Percentiles rank a stretch among this genome's conserved stretches.
phyloP scores from a whole-genome alignment of 2,888 invertebrate species.

The Crepidodera aurea region DNA sequence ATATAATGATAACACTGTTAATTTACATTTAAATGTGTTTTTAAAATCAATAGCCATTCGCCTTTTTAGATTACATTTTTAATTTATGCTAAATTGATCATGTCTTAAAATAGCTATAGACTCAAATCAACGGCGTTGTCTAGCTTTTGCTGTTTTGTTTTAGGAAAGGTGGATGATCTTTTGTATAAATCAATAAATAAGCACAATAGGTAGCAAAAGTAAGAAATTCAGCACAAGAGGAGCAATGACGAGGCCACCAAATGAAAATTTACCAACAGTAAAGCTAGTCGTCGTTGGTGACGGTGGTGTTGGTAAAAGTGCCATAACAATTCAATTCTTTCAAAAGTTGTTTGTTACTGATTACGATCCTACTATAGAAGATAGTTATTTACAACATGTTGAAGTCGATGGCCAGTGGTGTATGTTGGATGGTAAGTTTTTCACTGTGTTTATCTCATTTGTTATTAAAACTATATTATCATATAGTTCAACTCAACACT shows the following conservation, averaged over 20 bases:
- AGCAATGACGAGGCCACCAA: constrained; percentile 74
- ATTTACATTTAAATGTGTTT: background rate
- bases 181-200: constrained; percentile 34
- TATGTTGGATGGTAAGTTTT: constrained; percentile 79
- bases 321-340: constrained; percentile 96
- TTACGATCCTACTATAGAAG: constrained; percentile 96
- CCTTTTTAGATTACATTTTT: background rate
- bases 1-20: background rate
- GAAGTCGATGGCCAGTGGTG: constrained; percentile 94
- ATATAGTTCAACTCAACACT: too few species aligned
- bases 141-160: constrained; percentile 13
- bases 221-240: constrained; percentile 54
- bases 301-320: constrained; percentile 94
- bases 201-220: constrained; percentile 54
- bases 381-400: constrained; percentile 93
- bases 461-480: too few species aligned
- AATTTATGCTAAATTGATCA: constrained; percentile 4
- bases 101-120: constrained; percentile 6
- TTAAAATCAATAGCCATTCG: constrained; percentile 5
- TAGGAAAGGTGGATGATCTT: constrained; percentile 47
- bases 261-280: constrained; percentile 77
- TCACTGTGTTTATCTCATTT: too few species aligned
- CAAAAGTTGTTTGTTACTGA: constrained; percentile 94
- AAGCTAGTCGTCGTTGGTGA: constrained; percentile 94
- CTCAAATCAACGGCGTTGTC: background rate